Conservation (phyloP, 2,888 invertebrate species). For the Athrips mouffetella region DNA sequence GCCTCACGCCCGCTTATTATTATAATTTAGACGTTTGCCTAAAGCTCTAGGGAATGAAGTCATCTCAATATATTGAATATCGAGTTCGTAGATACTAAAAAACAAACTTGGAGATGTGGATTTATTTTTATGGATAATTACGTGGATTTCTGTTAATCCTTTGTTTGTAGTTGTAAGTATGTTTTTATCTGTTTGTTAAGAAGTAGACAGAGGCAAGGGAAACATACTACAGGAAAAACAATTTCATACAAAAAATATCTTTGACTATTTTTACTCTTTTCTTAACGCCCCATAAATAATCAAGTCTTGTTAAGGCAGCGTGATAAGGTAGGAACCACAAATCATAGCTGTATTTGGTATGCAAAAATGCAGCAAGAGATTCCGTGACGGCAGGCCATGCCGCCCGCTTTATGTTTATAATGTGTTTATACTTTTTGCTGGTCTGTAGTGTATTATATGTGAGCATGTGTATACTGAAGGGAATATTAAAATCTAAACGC, state of each 20-base stretch:
- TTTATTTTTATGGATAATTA: too few relatives aligned
- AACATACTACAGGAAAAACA: too few relatives aligned
- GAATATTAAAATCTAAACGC: conserved; percentile 46
- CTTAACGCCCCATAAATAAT: conserved; percentile 34
- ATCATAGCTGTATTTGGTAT: conserved; percentile 65
- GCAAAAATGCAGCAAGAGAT: conserved; percentile 71
- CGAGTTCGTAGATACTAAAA: conserved; percentile 30
- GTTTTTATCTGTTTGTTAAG: too few relatives aligned
- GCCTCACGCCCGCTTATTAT: conserved; percentile 76
- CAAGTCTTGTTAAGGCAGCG: conserved; percentile 35
- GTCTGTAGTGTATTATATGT: conserved; percentile 43
- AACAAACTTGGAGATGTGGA: neutral
- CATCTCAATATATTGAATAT: conserved; percentile 52
- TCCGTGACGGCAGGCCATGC: conserved; percentile 67
- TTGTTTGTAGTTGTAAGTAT: too few relatives aligned
- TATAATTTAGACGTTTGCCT: conserved; percentile 76
- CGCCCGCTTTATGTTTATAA: conserved; percentile 58
- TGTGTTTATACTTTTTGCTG: conserved; percentile 62
- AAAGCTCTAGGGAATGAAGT: conserved; percentile 72
- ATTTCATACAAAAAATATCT: too few relatives aligned
- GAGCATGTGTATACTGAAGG: conserved; percentile 48
- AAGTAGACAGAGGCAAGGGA: too few relatives aligned
- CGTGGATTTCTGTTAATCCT: too few relatives aligned
- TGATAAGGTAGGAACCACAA: conserved; percentile 53
- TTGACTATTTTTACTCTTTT: conserved; percentile 11